phyloP scores from a whole-genome alignment of 92 coral and sea anemone species.

The Actinernus sp. region DNA sequence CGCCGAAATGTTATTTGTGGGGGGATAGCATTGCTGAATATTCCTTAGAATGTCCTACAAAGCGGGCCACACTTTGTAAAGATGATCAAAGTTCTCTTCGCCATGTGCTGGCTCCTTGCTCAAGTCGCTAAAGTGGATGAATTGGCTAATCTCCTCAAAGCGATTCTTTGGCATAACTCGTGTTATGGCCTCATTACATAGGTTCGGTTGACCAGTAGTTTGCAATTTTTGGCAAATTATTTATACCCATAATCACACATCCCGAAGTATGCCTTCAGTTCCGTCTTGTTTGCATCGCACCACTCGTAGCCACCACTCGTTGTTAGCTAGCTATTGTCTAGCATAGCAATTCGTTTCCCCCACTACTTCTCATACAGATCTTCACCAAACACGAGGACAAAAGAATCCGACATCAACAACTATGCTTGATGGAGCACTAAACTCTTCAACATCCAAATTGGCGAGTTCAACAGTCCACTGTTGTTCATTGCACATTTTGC shows the following conservation, averaged over 20 bases:
- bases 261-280: conserved; percentile 14
- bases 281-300: neutral
- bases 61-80: conserved; percentile 18
- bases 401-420: too few species aligned
- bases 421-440: too few species aligned
- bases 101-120: conserved; percentile 20
- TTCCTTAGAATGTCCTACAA: conserved; percentile 12
- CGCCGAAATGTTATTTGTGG: conserved; percentile 21
- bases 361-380: too few species aligned
- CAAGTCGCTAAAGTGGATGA: conserved; percentile 23
- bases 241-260: conserved; percentile 35
- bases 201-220: conserved; percentile 53
- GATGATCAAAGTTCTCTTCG: conserved; percentile 18
- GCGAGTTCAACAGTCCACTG: too few species aligned
- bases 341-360: too few species aligned
- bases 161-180: conserved; percentile 31
- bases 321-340: too few species aligned
- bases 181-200: conserved; percentile 31
- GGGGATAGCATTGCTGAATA: conserved; percentile 11
- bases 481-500: too few species aligned
- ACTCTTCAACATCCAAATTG: too few species aligned
- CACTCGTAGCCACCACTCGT: too few species aligned
- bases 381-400: too few species aligned
- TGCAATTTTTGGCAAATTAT: conserved; percentile 35
- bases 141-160: conserved; percentile 39